These are phyloP conservation scores for Micromussa lordhowensis DNA, from an alignment of 92 coral and sea anemone species.

Conservation along the genomic window DNA sequence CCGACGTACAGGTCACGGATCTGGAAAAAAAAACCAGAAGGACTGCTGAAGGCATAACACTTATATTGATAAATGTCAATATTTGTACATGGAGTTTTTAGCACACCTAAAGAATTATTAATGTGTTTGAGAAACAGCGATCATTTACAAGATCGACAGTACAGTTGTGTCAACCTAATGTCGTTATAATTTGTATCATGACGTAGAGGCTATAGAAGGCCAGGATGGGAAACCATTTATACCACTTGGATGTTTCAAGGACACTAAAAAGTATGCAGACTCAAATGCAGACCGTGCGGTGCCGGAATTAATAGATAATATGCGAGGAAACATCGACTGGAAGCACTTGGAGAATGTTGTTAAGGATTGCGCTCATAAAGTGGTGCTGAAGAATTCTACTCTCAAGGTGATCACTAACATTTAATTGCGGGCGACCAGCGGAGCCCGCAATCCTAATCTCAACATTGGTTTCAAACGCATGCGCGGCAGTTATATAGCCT, in stretches of 20 bases:
- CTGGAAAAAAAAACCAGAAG: too few species aligned
- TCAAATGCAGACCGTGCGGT: conserved; percentile 65
- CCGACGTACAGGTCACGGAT: too few species aligned
- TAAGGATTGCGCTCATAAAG: conserved; percentile 62
- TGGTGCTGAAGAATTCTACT: conserved; percentile 44
- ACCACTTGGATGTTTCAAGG: conserved; percentile 72
- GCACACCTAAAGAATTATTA: too few species aligned
- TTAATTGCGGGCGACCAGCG: too few species aligned
- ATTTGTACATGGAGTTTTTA: too few species aligned
- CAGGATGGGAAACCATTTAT: conserved; percentile 64
- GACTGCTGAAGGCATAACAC: too few species aligned
- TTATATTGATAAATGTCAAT: too few species aligned
- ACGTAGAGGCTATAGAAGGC: conserved; percentile 14
- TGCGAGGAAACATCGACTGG: conserved; percentile 71
- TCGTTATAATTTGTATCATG: background rate
- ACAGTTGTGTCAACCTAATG: background rate
- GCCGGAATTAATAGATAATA: conserved; percentile 63
- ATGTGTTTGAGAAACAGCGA: too few species aligned
- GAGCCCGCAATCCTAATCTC: too few species aligned
- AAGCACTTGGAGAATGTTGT: conserved; percentile 52
- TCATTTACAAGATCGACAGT: too few species aligned
- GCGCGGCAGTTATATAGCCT: too few species aligned
- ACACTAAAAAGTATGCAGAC: background rate
- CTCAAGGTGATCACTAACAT: conserved; percentile 39
- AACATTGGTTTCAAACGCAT: too few species aligned